phyloP scores from a whole-genome alignment of 2,113 vertebrate genomes.

The Scatophagus argus region DNA sequence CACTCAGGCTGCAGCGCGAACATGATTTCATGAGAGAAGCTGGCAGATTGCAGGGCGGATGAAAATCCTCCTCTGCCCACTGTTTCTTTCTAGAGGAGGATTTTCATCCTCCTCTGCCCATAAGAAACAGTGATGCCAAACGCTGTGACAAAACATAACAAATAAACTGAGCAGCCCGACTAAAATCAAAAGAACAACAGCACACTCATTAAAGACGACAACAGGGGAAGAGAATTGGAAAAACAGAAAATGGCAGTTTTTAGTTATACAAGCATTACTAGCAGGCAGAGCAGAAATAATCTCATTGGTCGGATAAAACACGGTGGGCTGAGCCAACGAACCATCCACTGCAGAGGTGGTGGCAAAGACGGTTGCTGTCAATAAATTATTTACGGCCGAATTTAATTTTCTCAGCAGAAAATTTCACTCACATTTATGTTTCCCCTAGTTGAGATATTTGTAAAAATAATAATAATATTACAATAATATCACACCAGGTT shows the following conservation, averaged over 20 bases:
- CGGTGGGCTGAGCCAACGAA: constrained; percentile 1
- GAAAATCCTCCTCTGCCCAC: no score
- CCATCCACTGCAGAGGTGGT: constrained; percentile 29
- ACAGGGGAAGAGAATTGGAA: not conserved
- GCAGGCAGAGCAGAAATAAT: not conserved
- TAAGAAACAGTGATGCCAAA: not conserved
- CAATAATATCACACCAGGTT: not conserved
- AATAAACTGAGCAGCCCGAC: not conserved
- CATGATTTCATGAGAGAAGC: constrained; percentile 3
- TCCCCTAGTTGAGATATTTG: not conserved
- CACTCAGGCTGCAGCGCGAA: not conserved
- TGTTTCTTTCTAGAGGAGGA: no score
- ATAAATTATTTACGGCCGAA: constrained; percentile 62
- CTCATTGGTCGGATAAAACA: constrained; percentile 22
- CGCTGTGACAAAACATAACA: no score
- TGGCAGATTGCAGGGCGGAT: not conserved
- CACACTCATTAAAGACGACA: not conserved
- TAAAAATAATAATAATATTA: not conserved
- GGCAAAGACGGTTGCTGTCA: constrained; percentile 33
- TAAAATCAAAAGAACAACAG: not conserved
- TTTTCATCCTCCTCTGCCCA: no score
- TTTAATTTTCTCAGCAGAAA: constrained; percentile 59
- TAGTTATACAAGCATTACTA: not conserved
- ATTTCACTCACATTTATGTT: constrained; percentile 50
- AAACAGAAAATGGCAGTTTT: constrained; percentile 15